These are phyloP conservation scores for Patella pellucida DNA, from an alignment of 2,888 invertebrate species.

Conservation along the genomic window DNA sequence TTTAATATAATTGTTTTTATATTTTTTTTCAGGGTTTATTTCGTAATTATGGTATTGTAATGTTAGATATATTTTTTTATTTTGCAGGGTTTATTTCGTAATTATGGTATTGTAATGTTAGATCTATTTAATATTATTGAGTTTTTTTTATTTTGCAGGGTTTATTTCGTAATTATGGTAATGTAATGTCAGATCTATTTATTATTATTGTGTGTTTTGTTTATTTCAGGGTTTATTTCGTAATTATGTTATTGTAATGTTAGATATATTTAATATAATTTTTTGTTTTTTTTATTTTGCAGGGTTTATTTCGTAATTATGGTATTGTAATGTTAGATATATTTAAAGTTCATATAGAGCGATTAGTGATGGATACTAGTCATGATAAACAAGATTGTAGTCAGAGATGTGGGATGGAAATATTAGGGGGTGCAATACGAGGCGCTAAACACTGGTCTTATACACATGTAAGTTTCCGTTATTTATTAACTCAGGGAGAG, in stretches of 20 bases:
- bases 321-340: constrained; percentile 78
- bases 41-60: too few relatives aligned
- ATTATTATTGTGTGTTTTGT: too few relatives aligned
- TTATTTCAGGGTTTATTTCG: constrained; percentile 78
- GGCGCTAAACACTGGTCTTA: constrained; percentile 88
- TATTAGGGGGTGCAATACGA: constrained; percentile 82
- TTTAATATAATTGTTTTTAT: too few relatives aligned
- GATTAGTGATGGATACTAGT: constrained; percentile 74
- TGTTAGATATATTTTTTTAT: too few relatives aligned
- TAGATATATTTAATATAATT: constrained; percentile 78
- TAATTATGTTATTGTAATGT: constrained; percentile 80
- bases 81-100: too few relatives aligned
- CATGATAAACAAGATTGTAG: constrained; percentile 80
- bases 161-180: too few relatives aligned
- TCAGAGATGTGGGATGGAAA: constrained; percentile 87
- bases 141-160: constrained; percentile 70
- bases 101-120: constrained; percentile 80
- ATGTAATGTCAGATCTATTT: too few relatives aligned
- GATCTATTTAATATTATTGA: constrained; percentile 77
- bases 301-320: constrained; percentile 83
- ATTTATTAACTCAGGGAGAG: too few relatives aligned
- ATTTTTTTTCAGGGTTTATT: constrained; percentile 75
- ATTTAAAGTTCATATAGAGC: constrained; percentile 79
- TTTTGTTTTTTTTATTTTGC: constrained; percentile 28
- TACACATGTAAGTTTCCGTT: constrained; percentile 67